These are phyloP conservation scores for Whitmania pigra DNA, from an alignment of 1,140 invertebrate species.

Conservation along the genomic window DNA sequence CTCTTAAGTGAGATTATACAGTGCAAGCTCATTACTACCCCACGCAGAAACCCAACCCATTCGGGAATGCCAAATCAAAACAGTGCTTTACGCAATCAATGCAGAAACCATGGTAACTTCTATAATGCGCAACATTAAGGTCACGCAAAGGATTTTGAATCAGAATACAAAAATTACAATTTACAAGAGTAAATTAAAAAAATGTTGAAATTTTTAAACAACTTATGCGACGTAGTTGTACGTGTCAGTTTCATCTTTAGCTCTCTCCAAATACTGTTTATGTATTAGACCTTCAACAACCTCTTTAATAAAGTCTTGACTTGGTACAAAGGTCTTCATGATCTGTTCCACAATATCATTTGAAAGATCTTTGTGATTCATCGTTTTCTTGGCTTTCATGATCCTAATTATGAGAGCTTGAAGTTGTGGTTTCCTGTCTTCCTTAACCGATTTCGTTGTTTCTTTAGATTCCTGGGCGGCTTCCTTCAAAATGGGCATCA, in stretches of 20 bases:
- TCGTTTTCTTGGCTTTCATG: constrained; percentile 72
- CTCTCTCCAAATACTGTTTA: constrained; percentile 90
- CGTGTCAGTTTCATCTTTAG: constrained; percentile 77
- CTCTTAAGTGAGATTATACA: no score
- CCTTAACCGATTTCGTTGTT: constrained; percentile 75
- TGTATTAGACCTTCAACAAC: constrained; percentile 93
- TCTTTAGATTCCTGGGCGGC: constrained; percentile 53
- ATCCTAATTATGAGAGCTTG: constrained; percentile 94
- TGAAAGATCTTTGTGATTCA: constrained; percentile 82
- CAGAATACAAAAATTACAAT: no score
- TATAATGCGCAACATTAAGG: no score
- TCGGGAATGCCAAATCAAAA: no score
- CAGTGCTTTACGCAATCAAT: no score
- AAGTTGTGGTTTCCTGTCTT: constrained; percentile 90
- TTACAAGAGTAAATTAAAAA: no score
- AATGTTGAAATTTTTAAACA: no score
- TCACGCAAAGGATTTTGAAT: no score
- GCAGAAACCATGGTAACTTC: no score
- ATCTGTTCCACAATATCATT: constrained; percentile 86
- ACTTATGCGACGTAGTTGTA: constrained; percentile 86
- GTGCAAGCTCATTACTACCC: no score
- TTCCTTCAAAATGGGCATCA: constrained; percentile 73
- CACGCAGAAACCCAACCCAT: no score
- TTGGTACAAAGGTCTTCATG: constrained; percentile 76
- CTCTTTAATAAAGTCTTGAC: constrained; percentile 90